Evolutionary conservation across 2,888 invertebrate genomes (phyloP).

Genomic region (Cremastinae sp.): DNA sequence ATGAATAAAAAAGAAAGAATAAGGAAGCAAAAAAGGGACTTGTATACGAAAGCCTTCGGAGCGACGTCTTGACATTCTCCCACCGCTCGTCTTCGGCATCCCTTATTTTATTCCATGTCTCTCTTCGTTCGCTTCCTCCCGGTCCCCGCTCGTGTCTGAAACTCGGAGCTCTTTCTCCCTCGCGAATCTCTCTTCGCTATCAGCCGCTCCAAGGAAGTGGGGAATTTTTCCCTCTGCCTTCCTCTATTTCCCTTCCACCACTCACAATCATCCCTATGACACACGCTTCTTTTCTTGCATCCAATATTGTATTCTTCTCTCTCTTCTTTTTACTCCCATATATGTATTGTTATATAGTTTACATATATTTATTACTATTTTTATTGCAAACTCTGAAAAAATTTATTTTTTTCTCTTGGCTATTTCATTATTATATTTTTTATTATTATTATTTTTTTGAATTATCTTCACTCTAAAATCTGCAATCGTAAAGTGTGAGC

Average conservation of each 20-base stretch:
- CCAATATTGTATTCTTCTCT: no score
- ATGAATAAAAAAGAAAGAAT: not conserved
- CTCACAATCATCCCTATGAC: no score
- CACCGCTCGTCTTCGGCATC: slow-evolving; percentile 51
- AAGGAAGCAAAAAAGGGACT: slow-evolving; percentile 65
- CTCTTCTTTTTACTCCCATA: no score
- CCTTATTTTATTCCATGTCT: slow-evolving; percentile 51
- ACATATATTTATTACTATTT: no score
- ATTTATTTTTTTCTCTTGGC: no score
- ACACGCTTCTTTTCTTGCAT: no score
- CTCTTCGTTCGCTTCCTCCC: slow-evolving; percentile 55
- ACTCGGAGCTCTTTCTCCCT: slow-evolving; percentile 44
- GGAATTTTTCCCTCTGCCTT: not conserved
- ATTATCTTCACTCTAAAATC: no score
- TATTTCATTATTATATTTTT: no score
- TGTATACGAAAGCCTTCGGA: slow-evolving; percentile 73
- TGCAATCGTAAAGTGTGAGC: no score
- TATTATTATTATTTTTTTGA: no score
- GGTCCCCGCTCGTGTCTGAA: slow-evolving; percentile 67
- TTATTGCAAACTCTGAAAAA: no score
- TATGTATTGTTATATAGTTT: no score
- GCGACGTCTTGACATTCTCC: slow-evolving; percentile 75
- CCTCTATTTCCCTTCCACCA: not conserved
- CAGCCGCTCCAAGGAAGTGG: not conserved
- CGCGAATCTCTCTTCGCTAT: slow-evolving; percentile 12